These are phyloP conservation scores for Macrosoma leucophasiata DNA, from an alignment of 2,888 invertebrate species.

Conservation along the genomic window DNA sequence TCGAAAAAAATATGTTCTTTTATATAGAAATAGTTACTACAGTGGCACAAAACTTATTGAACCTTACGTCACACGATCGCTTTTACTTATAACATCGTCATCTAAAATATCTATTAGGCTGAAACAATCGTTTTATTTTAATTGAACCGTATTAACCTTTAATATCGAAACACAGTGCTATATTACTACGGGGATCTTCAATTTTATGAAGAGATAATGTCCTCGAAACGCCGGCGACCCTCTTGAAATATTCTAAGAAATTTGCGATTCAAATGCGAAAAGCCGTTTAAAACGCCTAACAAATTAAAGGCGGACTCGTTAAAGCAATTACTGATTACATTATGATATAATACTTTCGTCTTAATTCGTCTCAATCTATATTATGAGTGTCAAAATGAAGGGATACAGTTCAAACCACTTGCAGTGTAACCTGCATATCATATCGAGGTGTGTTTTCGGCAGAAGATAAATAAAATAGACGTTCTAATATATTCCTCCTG, in stretches of 20 bases:
- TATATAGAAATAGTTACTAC: no score
- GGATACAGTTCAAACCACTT: slow-evolving; percentile 8
- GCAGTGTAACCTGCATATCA: slow-evolving; percentile 9
- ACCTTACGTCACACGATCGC: no score
- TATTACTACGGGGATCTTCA: slow-evolving; percentile 63
- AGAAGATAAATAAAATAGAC: no score
- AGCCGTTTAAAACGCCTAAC: slow-evolving; percentile 76
- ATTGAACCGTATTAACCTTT: slow-evolving; percentile 27
- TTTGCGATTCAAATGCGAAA: slow-evolving; percentile 75
- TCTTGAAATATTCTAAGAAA: slow-evolving; percentile 74
- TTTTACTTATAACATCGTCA: no score
- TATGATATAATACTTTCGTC: slow-evolving; percentile 56
- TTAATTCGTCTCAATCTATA: no score
- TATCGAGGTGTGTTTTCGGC: no score
- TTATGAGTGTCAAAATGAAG: slow-evolving; percentile 11
- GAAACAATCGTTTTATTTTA: no score
- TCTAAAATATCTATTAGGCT: background rate
- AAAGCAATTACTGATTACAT: slow-evolving; percentile 73
- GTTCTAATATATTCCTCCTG: no score
- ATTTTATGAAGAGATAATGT: slow-evolving; percentile 74
- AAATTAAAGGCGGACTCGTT: slow-evolving; percentile 74
- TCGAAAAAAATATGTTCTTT: no score
- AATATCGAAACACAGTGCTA: slow-evolving; percentile 64
- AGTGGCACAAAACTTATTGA: no score
- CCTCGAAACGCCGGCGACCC: slow-evolving; percentile 68